phyloP scores from a whole-genome alignment of 2,888 invertebrate species.

The Eumerus sabulonum region DNA sequence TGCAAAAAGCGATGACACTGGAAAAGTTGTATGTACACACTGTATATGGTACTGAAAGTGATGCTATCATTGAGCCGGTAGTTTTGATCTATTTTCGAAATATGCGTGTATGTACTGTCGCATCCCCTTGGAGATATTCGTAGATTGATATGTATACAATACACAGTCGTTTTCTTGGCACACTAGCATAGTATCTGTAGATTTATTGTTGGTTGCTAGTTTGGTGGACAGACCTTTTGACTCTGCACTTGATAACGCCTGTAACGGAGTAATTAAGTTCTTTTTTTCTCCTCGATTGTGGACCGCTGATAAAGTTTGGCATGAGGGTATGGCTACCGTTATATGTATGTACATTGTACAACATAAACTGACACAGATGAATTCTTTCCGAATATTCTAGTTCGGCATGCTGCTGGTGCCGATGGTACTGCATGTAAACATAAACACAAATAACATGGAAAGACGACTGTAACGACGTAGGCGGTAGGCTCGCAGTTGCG shows the following conservation, averaged over 20 bases:
- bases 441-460: conserved; percentile 59
- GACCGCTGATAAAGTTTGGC: conserved; percentile 11
- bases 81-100: conserved; percentile 53
- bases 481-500: conserved; percentile 37
- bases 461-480: conserved; percentile 20
- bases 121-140: conserved; percentile 42
- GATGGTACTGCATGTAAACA: conserved; percentile 47
- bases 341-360: too few species aligned
- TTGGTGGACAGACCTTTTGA: conserved; percentile 36
- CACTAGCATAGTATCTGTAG: too few species aligned
- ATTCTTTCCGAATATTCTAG: conserved; percentile 48
- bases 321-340: too few species aligned
- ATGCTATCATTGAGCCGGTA: conserved; percentile 49
- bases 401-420: neutral
- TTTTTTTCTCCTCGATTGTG: conserved; percentile 8
- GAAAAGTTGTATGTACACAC: too few species aligned
- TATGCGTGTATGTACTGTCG: too few species aligned
- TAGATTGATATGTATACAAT: conserved; percentile 9
- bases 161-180: too few species aligned
- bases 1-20: too few species aligned
- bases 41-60: too few species aligned
- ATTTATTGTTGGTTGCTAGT: too few species aligned
- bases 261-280: conserved; percentile 21
- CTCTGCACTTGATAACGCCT: conserved; percentile 39
- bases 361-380: conserved; percentile 23